These are phyloP conservation scores for Anser cygnoides DNA, from an alignment of 2,113 vertebrate genomes.

Conservation along the genomic window DNA sequence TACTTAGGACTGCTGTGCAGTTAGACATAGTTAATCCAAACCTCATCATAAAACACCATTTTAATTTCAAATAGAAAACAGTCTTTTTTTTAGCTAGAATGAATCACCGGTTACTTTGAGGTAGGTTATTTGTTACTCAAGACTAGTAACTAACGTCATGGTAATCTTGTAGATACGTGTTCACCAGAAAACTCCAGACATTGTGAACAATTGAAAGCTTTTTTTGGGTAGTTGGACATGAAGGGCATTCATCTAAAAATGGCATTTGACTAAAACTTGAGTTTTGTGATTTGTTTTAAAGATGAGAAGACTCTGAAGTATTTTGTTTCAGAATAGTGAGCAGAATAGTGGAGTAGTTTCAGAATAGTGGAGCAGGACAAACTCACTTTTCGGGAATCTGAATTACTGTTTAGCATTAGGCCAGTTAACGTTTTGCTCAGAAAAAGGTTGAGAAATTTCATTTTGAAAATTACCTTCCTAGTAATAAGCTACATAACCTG, in stretches of 20 bases:
- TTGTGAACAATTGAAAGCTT: not conserved
- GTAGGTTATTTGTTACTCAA: not conserved
- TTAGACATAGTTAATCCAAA: not conserved
- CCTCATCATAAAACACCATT: not conserved
- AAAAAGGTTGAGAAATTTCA: not conserved
- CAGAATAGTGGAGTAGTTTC: not conserved
- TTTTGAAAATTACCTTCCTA: not conserved
- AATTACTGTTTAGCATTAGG: not conserved
- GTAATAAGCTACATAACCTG: not conserved
- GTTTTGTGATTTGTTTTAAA: not conserved
- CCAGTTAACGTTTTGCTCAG: not conserved
- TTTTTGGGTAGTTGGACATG: not conserved
- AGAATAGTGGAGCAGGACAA: not conserved
- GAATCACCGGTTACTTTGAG: not conserved
- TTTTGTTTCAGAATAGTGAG: not conserved
- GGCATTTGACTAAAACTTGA: not conserved
- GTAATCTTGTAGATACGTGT: not conserved
- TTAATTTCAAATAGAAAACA: not conserved
- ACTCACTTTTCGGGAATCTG: not conserved
- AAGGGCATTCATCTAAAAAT: not conserved
- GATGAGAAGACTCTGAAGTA: not conserved
- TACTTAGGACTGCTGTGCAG: not conserved
- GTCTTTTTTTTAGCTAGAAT: not conserved
- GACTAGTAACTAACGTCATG: not conserved
- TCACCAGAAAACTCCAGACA: not conserved